Evolutionary conservation across 2,797 vertebrate genomes (phyloP).

Genomic region (Pseudomugil gertrudae): DNA sequence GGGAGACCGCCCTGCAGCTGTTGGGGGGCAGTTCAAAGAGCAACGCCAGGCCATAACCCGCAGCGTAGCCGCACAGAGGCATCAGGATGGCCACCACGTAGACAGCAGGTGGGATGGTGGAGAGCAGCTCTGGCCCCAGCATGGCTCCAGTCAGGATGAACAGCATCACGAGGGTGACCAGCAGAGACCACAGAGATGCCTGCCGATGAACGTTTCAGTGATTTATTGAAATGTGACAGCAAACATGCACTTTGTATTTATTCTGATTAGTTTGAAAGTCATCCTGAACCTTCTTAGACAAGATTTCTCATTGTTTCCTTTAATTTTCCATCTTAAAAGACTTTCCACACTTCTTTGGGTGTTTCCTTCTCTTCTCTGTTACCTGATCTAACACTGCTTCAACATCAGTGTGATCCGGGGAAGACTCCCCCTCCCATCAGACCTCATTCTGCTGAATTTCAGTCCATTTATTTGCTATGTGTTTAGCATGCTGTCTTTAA

Average conservation of each 20-base stretch:
- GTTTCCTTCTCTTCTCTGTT: not conserved
- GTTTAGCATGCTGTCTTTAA: too few species aligned
- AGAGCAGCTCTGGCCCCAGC: slow-evolving; percentile 93
- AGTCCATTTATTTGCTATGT: not conserved
- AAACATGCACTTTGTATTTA: too few species aligned
- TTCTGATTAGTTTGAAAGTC: too few species aligned
- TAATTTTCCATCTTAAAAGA: too few species aligned
- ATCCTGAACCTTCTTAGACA: too few species aligned
- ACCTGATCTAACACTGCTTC: not conserved
- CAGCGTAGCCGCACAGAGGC: slow-evolving; percentile 90
- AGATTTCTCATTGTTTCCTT: too few species aligned
- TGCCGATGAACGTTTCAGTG: slow-evolving; percentile 54
- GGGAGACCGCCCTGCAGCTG: slow-evolving; percentile 89
- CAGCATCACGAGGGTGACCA: slow-evolving; percentile 90
- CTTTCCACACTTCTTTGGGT: too few species aligned
- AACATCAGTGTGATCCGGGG: not conserved
- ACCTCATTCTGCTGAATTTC: not conserved
- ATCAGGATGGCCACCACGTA: slow-evolving; percentile 93
- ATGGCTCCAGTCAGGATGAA: slow-evolving; percentile 95
- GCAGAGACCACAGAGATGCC: slow-evolving; percentile 95
- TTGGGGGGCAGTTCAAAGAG: slow-evolving; percentile 90
- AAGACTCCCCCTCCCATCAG: not conserved
- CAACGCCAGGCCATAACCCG: slow-evolving; percentile 90
- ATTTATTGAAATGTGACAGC: too few species aligned
- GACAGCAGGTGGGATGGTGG: slow-evolving; percentile 89